Evolutionary conservation across 2,888 invertebrate species (phyloP).

Genomic region (Torymus auratus): DNA sequence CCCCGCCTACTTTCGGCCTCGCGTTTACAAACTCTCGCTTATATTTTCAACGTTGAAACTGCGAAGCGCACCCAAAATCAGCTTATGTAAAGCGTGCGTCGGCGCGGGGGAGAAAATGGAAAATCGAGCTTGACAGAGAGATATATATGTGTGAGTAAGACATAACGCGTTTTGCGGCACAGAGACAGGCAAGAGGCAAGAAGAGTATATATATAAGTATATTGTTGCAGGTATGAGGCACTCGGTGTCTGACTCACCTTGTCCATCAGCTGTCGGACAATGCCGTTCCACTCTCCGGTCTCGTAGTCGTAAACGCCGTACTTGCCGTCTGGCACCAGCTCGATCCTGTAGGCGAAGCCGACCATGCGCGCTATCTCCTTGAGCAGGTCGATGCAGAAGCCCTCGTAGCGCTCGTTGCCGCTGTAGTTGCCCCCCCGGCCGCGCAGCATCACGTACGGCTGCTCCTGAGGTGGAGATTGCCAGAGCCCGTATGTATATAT

Average conservation of each 20-base stretch:
- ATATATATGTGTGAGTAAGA: no score
- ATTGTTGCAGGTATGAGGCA: not conserved
- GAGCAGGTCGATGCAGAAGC: conserved; percentile 86
- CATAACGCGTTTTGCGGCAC: no score
- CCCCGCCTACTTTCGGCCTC: no score
- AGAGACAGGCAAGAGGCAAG: no score
- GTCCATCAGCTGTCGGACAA: conserved; percentile 82
- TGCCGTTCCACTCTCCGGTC: conserved; percentile 87
- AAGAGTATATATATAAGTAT: no score
- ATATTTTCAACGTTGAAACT: no score
- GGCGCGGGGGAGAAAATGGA: not conserved
- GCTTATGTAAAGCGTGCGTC: conserved; percentile 32
- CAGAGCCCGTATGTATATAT: no score
- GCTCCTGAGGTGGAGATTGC: conserved; percentile 74
- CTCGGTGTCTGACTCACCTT: conserved; percentile 78
- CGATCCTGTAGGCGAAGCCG: conserved; percentile 83
- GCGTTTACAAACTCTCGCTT: no score
- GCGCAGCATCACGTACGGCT: conserved; percentile 80
- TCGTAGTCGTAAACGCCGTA: conserved; percentile 86
- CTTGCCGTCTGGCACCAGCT: conserved; percentile 82
- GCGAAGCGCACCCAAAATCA: conserved; percentile 7
- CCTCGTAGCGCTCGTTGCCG: conserved; percentile 83
- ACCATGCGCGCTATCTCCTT: conserved; percentile 81
- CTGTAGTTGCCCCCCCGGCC: conserved; percentile 77
- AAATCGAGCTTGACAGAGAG: not conserved